These are phyloP conservation scores for Achatina immaculata DNA, from an alignment of 1,140 invertebrate species.

Conservation along the genomic window DNA sequence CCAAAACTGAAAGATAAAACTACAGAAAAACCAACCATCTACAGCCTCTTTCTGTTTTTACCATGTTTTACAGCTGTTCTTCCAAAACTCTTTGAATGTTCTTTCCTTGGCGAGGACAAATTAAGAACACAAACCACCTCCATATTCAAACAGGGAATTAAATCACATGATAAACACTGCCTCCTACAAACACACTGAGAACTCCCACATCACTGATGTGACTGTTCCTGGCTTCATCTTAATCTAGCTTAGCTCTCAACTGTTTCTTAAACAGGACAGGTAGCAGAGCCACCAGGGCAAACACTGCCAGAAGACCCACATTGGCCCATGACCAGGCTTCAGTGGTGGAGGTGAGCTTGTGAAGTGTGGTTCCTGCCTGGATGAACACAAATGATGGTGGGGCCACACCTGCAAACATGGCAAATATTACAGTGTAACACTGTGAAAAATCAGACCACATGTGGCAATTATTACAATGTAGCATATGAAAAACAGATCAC, in stretches of 20 bases:
- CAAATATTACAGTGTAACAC: not conserved
- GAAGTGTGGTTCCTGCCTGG: conserved; percentile 95
- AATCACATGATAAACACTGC: too few relatives aligned
- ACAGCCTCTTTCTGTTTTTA: too few relatives aligned
- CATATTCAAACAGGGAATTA: too few relatives aligned
- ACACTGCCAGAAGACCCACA: conserved; percentile 81
- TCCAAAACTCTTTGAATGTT: too few relatives aligned
- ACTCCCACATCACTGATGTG: too few relatives aligned
- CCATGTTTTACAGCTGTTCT: too few relatives aligned
- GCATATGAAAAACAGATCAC: too few relatives aligned
- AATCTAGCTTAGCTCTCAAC: conserved; percentile 73
- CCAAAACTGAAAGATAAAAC: too few relatives aligned
- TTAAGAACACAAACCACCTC: too few relatives aligned
- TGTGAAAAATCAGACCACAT: conserved; percentile 72
- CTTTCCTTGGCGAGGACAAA: too few relatives aligned
- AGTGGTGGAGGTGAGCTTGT: conserved; percentile 90
- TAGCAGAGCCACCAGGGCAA: conserved; percentile 87
- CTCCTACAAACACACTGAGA: too few relatives aligned
- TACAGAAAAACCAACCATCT: too few relatives aligned
- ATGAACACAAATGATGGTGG: conserved; percentile 98
- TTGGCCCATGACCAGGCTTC: conserved; percentile 92
- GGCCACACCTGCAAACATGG: conserved; percentile 83
- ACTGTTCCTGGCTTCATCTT: not conserved
- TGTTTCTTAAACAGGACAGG: conserved; percentile 92
- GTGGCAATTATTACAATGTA: not conserved